These are phyloP conservation scores for Drosophila burlai DNA, from an alignment of 1,140 invertebrate genomes.

Conservation along the genomic window DNA sequence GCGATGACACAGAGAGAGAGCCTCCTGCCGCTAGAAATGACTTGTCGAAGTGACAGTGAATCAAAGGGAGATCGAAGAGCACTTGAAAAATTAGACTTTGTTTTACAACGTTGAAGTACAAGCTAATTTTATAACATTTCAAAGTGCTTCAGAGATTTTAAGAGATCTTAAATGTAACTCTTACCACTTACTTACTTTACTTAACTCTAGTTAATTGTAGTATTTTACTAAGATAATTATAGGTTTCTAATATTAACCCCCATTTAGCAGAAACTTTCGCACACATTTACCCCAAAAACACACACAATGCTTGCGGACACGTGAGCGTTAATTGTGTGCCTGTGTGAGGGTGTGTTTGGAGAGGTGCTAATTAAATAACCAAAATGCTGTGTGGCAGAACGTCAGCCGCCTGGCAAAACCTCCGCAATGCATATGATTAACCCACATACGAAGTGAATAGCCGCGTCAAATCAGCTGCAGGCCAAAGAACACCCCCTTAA, in stretches of 20 bases:
- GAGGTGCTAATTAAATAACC: constrained; percentile 70
- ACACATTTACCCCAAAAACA: constrained; percentile 6
- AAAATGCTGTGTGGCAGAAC: constrained; percentile 55
- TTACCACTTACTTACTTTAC: no score
- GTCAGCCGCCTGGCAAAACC: constrained; percentile 29
- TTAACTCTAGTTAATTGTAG: background rate
- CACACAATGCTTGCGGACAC: constrained; percentile 30
- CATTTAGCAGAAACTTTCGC: background rate
- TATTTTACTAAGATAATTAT: background rate
- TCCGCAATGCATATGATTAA: constrained; percentile 70
- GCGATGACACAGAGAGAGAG: constrained; percentile 34
- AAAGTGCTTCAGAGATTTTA: no score
- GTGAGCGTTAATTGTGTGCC: constrained; percentile 24
- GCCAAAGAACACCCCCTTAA: background rate
- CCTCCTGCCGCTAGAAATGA: constrained; percentile 22
- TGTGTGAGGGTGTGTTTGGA: constrained; percentile 3
- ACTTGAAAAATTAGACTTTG: constrained; percentile 1
- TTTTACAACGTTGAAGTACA: constrained; percentile 2
- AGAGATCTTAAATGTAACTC: no score
- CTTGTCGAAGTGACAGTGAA: constrained; percentile 44
- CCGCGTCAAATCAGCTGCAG: constrained; percentile 30
- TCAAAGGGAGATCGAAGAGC: background rate
- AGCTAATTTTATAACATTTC: no score
- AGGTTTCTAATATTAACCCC: background rate
- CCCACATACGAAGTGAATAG: constrained; percentile 48